Base-by-base conservation (phyloP, 2,888 invertebrate genomes). In the Bellardia pandia region DNA sequence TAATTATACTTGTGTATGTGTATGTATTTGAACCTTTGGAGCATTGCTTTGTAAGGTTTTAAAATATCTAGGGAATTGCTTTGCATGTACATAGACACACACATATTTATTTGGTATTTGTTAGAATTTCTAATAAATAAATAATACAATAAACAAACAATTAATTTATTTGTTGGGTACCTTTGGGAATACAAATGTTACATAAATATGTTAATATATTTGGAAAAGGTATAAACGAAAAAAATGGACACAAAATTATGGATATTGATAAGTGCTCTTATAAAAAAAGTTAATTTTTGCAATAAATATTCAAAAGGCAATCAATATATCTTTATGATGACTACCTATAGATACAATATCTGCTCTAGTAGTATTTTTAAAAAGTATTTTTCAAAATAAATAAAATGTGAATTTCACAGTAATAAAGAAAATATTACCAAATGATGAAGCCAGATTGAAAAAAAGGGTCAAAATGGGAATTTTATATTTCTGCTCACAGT, bases 91-190 rank as follows among this genome's bases (percentile, higher is more conserved):
- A 8, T n/a, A n/a, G n/a, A n/a, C 2, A 40, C n/a, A 40, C n/a
- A 40, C 6, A 11, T 23, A 23, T 62, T 9, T 37, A 6, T 37
- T 60, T 60, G 14, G 2, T 14, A 33, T 60, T 60, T 37, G 60
- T 3, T 33, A 60, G 23, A 60, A 14, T n/a, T 60, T 11, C 13
- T 33, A 60, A 33, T 33, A 60, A 60, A 60, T 60, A 60, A 30
- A 60, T 60, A 60, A 60, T 30, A 30, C 11, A 9, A 30, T 30
- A 23, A 60, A 60, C 14, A 60, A 60, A 33, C 33, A 60, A 60
- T 60, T 60, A 60, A 60, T 60, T 60, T 60, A 60, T 37, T 60
- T 58, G 30, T 33, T 37, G 9, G 13, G 16, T 16, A 53, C 56
- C 33, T 37, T 14, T 60, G 7, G 33, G 60, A 60, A 37, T 14